Conservation (phyloP, 2,888 invertebrate genomes). For the Icerya purchasi region DNA sequence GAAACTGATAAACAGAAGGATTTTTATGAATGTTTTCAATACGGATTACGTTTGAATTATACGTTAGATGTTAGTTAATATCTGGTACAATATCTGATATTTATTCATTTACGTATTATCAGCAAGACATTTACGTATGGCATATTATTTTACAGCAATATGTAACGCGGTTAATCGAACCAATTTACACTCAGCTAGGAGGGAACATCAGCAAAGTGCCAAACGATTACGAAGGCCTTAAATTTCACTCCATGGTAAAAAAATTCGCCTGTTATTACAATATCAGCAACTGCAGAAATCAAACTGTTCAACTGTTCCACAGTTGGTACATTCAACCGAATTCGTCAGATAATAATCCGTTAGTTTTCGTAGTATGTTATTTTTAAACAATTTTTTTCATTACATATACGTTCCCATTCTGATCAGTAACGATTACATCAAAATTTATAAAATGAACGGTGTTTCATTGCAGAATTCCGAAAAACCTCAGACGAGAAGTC, state of each 20-base stretch:
- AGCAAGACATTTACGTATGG: too few species aligned
- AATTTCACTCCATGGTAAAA: background rate
- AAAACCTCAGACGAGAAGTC: slow-evolving; percentile 43
- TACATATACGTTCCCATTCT: too few species aligned
- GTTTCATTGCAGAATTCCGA: slow-evolving; percentile 53
- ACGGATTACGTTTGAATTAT: too few species aligned
- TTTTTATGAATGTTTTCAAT: too few species aligned
- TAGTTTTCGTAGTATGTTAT: slow-evolving; percentile 21
- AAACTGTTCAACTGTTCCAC: slow-evolving; percentile 36
- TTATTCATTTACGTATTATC: too few species aligned
- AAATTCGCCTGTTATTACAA: slow-evolving; percentile 27
- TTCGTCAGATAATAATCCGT: slow-evolving; percentile 37
- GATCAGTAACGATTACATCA: too few species aligned
- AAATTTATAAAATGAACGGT: too few species aligned
- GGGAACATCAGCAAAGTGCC: slow-evolving; percentile 1
- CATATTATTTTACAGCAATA: slow-evolving; percentile 34
- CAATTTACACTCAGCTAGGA: slow-evolving; percentile 31
- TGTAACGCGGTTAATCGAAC: slow-evolving; percentile 37
- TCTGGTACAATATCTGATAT: too few species aligned
- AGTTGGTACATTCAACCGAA: slow-evolving; percentile 34
- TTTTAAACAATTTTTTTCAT: too few species aligned
- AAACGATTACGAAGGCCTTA: background rate
- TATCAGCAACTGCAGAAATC: slow-evolving; percentile 36
- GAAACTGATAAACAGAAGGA: too few species aligned
- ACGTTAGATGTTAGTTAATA: too few species aligned